phyloP scores from a whole-genome alignment of 2,113 vertebrate genomes.

The Seriola rivoliana region DNA sequence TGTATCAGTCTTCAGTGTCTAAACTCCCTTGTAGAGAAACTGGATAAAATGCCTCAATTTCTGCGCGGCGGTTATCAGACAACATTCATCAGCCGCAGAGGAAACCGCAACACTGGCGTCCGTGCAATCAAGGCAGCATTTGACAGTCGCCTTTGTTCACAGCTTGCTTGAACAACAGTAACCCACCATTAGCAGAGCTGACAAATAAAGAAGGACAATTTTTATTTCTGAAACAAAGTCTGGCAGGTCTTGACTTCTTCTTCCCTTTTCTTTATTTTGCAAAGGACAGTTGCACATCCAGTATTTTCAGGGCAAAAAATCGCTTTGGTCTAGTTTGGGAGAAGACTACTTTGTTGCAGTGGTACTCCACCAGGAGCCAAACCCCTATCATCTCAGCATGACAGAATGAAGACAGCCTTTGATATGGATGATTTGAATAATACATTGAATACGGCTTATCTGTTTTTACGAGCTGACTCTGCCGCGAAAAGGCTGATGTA shows the following conservation, averaged over 20 bases:
- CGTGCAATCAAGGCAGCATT: slow-evolving; percentile 37
- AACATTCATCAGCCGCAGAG: slow-evolving; percentile 37
- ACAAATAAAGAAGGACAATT: neutral
- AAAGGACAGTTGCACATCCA: neutral
- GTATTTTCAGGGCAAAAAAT: neutral
- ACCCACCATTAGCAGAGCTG: slow-evolving; percentile 13
- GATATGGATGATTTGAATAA: slow-evolving; percentile 70
- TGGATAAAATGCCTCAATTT: slow-evolving; percentile 10
- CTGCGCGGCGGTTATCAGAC: slow-evolving; percentile 43
- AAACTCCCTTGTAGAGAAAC: slow-evolving; percentile 14
- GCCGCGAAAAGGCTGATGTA: neutral
- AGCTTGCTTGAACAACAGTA: slow-evolving; percentile 38
- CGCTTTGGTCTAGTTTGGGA: slow-evolving; percentile 6
- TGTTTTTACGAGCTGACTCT: slow-evolving; percentile 39
- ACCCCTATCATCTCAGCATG: slow-evolving; percentile 35
- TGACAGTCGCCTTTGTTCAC: slow-evolving; percentile 46
- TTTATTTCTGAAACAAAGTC: neutral
- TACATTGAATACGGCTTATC: slow-evolving; percentile 41
- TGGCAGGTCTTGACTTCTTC: neutral
- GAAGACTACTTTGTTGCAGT: slow-evolving; percentile 11
- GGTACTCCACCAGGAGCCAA: slow-evolving; percentile 29
- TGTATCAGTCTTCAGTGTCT: slow-evolving; percentile 26
- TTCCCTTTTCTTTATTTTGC: neutral
- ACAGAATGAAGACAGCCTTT: slow-evolving; percentile 51
- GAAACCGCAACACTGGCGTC: slow-evolving; percentile 13